A percentile compares a stretch with the other conserved stretches of the same genome.
Evolutionary conservation across 2,888 invertebrate genomes (phyloP).

Genomic region (Cerastis rubricosa): DNA sequence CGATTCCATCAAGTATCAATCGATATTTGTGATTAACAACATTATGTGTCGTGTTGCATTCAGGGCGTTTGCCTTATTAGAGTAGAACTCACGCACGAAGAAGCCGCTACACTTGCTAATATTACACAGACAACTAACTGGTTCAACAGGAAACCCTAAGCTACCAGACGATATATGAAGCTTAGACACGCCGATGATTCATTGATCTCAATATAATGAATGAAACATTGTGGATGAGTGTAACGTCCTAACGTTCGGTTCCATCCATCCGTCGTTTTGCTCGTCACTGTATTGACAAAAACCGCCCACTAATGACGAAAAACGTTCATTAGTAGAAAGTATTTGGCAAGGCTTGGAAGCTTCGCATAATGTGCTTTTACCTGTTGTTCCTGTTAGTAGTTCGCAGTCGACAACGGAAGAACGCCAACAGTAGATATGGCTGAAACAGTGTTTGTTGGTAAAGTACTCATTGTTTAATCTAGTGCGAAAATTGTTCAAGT

Average conservation of each 20-base stretch:
- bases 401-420: constrained; percentile 80
- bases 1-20: neutral
- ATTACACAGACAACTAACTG: constrained; percentile 54
- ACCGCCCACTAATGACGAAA: constrained; percentile 74
- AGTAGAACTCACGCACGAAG: constrained; percentile 30
- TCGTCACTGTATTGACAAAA: constrained; percentile 71
- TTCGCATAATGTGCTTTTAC: constrained; percentile 78
- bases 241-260: constrained; percentile 77
- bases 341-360: constrained; percentile 84
- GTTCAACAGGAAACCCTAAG: constrained; percentile 61
- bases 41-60: constrained; percentile 30
- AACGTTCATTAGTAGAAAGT: constrained; percentile 80
- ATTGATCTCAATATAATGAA: constrained; percentile 76
- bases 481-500: constrained; percentile 41
- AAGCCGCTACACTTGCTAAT: constrained; percentile 50
- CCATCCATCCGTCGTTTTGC: constrained; percentile 66
- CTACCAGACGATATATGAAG: constrained; percentile 57
- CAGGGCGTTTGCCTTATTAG: constrained; percentile 19
- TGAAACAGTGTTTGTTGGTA: constrained; percentile 85
- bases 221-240: constrained; percentile 74
- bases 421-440: constrained; percentile 81
- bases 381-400: constrained; percentile 80
- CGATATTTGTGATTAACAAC: constrained; percentile 49
- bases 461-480: constrained; percentile 67
- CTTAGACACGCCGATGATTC: constrained; percentile 71